phyloP scores from a whole-genome alignment of 2,797 vertebrate genomes.

The Phataginus tricuspis region DNA sequence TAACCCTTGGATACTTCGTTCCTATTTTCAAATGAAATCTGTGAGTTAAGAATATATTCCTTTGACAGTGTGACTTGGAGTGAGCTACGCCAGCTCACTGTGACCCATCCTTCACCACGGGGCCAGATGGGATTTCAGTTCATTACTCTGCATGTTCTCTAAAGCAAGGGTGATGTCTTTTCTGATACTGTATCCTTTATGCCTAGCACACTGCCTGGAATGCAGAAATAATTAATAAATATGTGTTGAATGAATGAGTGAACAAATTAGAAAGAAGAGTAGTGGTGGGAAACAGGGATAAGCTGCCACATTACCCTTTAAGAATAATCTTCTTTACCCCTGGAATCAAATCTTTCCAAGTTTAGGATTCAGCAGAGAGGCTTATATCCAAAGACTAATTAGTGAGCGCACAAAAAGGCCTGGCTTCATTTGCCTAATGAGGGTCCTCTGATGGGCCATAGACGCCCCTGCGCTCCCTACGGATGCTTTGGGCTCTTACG shows the following conservation, averaged over 20 bases:
- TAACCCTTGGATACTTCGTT: background rate
- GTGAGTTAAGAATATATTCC: background rate
- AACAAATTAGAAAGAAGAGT: background rate
- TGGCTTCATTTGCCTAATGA: background rate
- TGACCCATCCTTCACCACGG: background rate
- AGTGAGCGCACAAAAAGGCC: background rate
- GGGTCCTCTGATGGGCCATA: background rate
- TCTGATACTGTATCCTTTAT: background rate
- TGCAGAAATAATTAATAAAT: background rate
- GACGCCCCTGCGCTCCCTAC: background rate
- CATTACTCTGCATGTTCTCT: background rate
- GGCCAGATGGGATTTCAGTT: background rate
- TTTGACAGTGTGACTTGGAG: background rate
- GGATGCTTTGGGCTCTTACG: background rate
- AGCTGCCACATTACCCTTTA: background rate
- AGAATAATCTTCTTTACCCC: background rate
- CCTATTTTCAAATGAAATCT: constrained; percentile 14
- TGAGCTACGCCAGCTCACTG: background rate
- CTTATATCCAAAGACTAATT: background rate
- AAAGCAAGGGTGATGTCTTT: background rate
- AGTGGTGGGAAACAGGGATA: background rate
- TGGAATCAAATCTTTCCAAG: background rate
- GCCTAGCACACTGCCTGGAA: background rate
- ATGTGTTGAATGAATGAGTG: background rate
- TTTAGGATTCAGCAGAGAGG: background rate